Conservation (phyloP, 1,140 invertebrate species). For the Sinella curviseta region DNA sequence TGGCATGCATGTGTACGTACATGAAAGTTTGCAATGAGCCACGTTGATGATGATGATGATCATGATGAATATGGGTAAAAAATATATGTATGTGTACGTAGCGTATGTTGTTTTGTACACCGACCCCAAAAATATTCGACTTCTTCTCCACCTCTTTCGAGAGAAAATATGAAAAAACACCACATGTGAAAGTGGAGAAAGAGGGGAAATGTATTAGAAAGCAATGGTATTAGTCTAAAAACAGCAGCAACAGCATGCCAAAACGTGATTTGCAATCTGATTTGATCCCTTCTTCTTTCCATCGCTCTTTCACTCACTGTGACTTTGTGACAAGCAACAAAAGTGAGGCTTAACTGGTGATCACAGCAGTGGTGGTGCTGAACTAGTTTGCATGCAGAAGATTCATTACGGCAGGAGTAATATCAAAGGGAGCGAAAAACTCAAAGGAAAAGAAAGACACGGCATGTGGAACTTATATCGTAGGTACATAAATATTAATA, state of each 20-base stretch:
- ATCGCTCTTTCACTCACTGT: too few relatives aligned
- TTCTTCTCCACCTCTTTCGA: not conserved
- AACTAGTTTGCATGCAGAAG: conserved; percentile 21
- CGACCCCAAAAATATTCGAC: not conserved
- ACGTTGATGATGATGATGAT: too few relatives aligned
- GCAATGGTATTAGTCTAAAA: not conserved
- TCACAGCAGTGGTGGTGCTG: not conserved
- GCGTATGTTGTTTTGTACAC: too few relatives aligned
- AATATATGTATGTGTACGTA: too few relatives aligned
- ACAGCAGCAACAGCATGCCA: conserved; percentile 18
- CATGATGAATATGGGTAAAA: too few relatives aligned
- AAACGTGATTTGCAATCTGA: conserved; percentile 26
- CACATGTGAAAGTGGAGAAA: not conserved
- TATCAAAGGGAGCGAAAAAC: conserved; percentile 10
- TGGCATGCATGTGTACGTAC: too few relatives aligned
- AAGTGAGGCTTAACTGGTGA: too few relatives aligned
- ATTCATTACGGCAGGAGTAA: conserved; percentile 12
- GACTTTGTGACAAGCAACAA: too few relatives aligned
- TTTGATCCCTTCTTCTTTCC: not conserved
- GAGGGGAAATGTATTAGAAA: too few relatives aligned
- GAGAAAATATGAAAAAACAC: not conserved
- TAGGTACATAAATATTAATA: not conserved
- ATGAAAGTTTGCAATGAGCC: too few relatives aligned
- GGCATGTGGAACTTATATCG: too few relatives aligned
- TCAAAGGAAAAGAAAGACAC: too few relatives aligned